Percentiles rank a stretch among this genome's conserved stretches.
Conservation (phyloP, 2,797 vertebrate genomes). For the Sebastes umbrosus region DNA sequence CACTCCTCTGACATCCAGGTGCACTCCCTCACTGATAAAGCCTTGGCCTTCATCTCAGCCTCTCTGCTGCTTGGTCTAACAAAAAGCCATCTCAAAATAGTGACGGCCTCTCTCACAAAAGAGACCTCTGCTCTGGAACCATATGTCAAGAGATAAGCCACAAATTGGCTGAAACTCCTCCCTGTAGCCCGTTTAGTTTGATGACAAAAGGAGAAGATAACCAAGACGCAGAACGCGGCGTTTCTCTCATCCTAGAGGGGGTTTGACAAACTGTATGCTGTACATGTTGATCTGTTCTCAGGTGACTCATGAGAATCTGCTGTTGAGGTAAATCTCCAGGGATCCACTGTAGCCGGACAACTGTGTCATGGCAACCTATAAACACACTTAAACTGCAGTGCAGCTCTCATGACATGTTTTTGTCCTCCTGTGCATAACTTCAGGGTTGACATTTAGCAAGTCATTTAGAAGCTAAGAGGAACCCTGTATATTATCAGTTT, state of each 20-base stretch:
- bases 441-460: not conserved
- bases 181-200: not conserved
- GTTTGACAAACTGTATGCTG: slow-evolving; percentile 1
- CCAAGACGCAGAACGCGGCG: not conserved
- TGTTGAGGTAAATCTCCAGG: slow-evolving; percentile 27
- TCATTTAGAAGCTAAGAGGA: not conserved
- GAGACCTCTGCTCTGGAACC: not conserved
- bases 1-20: slow-evolving; percentile 76
- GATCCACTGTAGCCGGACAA: slow-evolving; percentile 56
- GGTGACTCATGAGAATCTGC: slow-evolving; percentile 47
- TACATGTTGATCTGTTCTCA: slow-evolving; percentile 13
- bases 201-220: not conserved
- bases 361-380: slow-evolving; percentile 64
- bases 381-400: slow-evolving; percentile 26
- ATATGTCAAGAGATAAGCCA: not conserved
- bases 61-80: not conserved
- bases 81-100: not conserved
- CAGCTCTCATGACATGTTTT: slow-evolving; percentile 13
- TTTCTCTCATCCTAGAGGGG: not conserved
- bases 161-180: not conserved
- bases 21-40: slow-evolving; percentile 67
- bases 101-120: not conserved
- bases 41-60: slow-evolving; percentile 67
- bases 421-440: not conserved
- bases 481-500: not conserved